Percentiles rank a stretch among this genome's conserved stretches.
phyloP scores from a whole-genome alignment of 2,888 invertebrate genomes.

The Cheilosia grossa region DNA sequence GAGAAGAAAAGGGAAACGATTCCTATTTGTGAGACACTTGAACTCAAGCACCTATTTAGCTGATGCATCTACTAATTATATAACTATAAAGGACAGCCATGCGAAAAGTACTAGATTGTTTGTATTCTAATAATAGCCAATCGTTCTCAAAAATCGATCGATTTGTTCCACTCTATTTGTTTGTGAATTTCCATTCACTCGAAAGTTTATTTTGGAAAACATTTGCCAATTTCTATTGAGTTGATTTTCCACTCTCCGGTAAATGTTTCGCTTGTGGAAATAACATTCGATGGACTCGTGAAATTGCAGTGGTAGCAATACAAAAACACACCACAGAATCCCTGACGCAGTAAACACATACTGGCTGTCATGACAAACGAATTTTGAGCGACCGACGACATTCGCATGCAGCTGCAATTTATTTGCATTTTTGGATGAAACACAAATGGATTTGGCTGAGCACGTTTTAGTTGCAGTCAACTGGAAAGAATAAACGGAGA shows the following conservation, averaged over 20 bases:
- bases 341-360: conserved; percentile 25
- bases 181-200: conserved; percentile 18
- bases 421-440: conserved; percentile 16
- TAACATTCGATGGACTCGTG: conserved; percentile 19
- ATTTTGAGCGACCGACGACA: not conserved
- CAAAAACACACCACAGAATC: conserved; percentile 2
- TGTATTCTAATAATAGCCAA: too few species aligned
- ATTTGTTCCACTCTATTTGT: too few species aligned
- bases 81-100: too few species aligned
- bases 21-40: too few species aligned
- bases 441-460: conserved; percentile 5
- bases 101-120: too few species aligned
- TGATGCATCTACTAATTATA: too few species aligned
- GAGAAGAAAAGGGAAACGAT: too few species aligned
- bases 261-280: conserved; percentile 2
- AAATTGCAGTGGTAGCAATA: conserved; percentile 12
- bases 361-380: conserved; percentile 12
- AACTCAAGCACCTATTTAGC: too few species aligned
- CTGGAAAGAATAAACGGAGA: not conserved
- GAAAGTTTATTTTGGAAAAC: conserved; percentile 36
- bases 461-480: not conserved
- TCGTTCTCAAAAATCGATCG: too few species aligned
- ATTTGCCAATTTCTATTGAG: conserved; percentile 46
- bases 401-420: conserved; percentile 21
- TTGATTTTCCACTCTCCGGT: not conserved